Conservation (phyloP, 2,113 vertebrate species). For the Parotia lawesii region DNA sequence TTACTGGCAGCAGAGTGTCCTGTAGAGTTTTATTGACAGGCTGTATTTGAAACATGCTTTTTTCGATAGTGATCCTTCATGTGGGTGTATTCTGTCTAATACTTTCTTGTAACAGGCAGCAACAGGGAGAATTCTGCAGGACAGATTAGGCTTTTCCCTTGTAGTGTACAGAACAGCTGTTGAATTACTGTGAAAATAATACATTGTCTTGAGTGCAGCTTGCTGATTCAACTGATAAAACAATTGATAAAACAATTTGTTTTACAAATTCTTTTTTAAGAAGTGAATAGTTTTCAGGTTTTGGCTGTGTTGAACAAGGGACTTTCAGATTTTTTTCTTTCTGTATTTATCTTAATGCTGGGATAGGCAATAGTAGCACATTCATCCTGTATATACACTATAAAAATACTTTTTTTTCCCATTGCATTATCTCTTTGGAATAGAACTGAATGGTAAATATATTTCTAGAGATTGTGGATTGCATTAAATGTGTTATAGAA, state of each 20-base stretch:
- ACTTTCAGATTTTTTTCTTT: not conserved
- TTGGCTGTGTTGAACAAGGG: not conserved
- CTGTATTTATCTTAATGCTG: not conserved
- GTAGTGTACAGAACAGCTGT: not conserved
- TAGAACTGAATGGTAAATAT: not conserved
- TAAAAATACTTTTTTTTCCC: not conserved
- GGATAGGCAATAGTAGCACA: not conserved
- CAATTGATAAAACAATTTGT: not conserved
- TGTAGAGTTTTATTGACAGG: not conserved
- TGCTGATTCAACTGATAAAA: not conserved
- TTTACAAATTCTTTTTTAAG: not conserved
- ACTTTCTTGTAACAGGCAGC: not conserved
- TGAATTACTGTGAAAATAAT: not conserved
- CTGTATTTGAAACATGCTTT: not conserved
- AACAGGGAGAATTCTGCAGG: not conserved
- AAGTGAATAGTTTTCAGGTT: not conserved
- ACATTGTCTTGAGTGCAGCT: not conserved
- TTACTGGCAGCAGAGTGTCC: not conserved
- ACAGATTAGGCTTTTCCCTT: not conserved
- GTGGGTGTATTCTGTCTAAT: not conserved
- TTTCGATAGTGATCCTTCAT: not conserved
- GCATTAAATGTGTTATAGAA: not conserved
- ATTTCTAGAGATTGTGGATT: not conserved
- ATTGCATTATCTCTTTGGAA: not conserved
- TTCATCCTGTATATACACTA: not conserved